Evolutionary conservation across 2,888 invertebrate species (phyloP), one percentile per base, ranked within the genome.

Genomic region (Ophonus ardosiacus): DNA sequence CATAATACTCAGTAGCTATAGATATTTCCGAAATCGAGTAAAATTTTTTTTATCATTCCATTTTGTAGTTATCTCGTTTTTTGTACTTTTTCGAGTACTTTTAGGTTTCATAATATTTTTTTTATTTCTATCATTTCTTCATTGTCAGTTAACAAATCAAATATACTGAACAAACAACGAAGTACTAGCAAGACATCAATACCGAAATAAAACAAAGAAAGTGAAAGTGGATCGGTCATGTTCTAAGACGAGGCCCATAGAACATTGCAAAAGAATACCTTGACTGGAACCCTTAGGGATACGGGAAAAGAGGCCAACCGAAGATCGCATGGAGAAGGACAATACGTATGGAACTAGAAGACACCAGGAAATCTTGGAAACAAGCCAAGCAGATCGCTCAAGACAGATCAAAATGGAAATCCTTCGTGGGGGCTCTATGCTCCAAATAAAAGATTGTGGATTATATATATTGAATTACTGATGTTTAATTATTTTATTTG

Each of bases 151-250:
- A n/a, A n/a, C n/a, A n/a, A n/a, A n/a, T n/a, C n/a, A n/a, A n/a
- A n/a, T n/a, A n/a, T n/a, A n/a, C n/a, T n/a, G n/a, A n/a, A 21
- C 21, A 2, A 65, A 24, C 31, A 21, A 65, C 15, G 65, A 21
- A 65, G 24, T 65, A 6, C 43, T 43, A 43, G 18, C 56, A 24
- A 15, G 4, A 0, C 24, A 76, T 56, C 1, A 40, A 31, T 17
- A 13, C 7, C 0, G 24, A 76, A 17, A 56, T 76, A 21, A 76
- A 76, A 57, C 51, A 56, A 76, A n/a, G n/a, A 57, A 21, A 76
- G 56, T 76, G 76, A 56, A 76, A 57, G 8, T 76, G 24, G 76
- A 81, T 63, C 5, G 81, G 65, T 4, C 81, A 81, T 24, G 15
- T 31, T 21, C 63, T 61, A 51, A 59, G 61, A 38, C 8, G 18